These are phyloP conservation scores for Clarias fuscus DNA, from an alignment of 2,797 vertebrate genomes.

Conservation along the genomic window DNA sequence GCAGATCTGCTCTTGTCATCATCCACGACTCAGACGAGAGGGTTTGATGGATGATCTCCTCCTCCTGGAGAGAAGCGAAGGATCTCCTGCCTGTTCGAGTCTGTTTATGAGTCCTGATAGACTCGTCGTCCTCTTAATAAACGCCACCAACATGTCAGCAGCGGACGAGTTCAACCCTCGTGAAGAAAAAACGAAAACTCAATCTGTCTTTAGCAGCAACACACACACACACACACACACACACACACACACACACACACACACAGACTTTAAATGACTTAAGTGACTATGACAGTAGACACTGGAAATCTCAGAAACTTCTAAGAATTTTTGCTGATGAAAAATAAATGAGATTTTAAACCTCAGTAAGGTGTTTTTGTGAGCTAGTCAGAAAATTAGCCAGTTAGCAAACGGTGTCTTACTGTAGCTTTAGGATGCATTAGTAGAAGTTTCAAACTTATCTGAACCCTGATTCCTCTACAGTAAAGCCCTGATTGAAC, in stretches of 20 bases:
- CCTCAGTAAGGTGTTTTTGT: neutral
- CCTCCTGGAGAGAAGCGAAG: constrained; percentile 80
- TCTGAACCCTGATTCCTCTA: neutral
- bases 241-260: constrained; percentile 5
- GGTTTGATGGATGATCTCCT: constrained; percentile 89
- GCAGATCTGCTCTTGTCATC: constrained; percentile 74
- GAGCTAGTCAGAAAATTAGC: neutral
- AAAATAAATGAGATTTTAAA: too few species aligned
- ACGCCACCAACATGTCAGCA: constrained; percentile 83
- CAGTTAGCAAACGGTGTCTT: neutral
- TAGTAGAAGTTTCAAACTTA: too few species aligned
- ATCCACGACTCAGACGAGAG: constrained; percentile 81
- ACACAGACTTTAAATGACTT: neutral
- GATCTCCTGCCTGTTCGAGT: constrained; percentile 81
- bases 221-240: neutral
- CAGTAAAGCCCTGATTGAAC: neutral
- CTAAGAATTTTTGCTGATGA: neutral
- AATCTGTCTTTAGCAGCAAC: constrained; percentile 6
- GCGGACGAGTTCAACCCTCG: constrained; percentile 48
- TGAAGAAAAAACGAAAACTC: constrained; percentile 49
- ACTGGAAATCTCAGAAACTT: neutral
- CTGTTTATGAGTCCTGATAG: constrained; percentile 90
- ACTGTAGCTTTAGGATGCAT: neutral
- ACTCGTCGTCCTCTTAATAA: constrained; percentile 90
- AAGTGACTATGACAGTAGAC: neutral